Conservation (phyloP, 2,113 vertebrate genomes). For the Lathamus discolor region DNA sequence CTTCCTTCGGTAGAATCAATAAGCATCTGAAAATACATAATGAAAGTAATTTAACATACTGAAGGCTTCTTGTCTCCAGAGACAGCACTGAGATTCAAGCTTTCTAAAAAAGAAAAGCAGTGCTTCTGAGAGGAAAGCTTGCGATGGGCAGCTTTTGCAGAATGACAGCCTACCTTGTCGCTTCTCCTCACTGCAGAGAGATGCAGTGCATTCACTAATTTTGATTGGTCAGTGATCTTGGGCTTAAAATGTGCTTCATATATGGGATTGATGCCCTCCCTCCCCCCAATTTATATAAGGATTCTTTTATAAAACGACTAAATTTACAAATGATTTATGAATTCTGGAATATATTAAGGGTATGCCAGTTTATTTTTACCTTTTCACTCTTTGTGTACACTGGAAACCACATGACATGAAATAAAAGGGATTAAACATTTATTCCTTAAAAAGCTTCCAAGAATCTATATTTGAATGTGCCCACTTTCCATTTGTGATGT, state of each 20-base stretch:
- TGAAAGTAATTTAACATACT: constrained; percentile 84
- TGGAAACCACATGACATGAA: constrained; percentile 49
- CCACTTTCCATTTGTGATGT: constrained; percentile 18
- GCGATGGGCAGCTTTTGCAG: constrained; percentile 80
- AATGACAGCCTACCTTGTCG: constrained; percentile 84
- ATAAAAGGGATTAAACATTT: constrained; percentile 31
- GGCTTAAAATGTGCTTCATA: constrained; percentile 87
- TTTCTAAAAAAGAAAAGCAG: constrained; percentile 72
- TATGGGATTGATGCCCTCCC: constrained; percentile 70
- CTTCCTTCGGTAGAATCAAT: constrained; percentile 80
- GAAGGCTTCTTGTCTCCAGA: constrained; percentile 81
- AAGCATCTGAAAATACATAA: constrained; percentile 82
- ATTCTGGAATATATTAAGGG: constrained; percentile 69
- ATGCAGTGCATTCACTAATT: constrained; percentile 94
- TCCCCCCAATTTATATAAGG: constrained; percentile 69
- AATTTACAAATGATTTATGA: constrained; percentile 71
- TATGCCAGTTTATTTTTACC: constrained; percentile 67
- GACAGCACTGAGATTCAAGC: constrained; percentile 72
- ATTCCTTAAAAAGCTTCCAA: constrained; percentile 52
- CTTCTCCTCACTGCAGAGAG: constrained; percentile 95
- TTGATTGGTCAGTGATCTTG: constrained; percentile 96
- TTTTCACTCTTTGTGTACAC: constrained; percentile 61
- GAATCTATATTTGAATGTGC: constrained; percentile 50
- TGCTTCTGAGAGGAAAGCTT: constrained; percentile 74
- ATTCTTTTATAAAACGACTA: constrained; percentile 65